Base-by-base conservation (phyloP, 2,888 invertebrate species). In the Mythimna vitellina region DNA sequence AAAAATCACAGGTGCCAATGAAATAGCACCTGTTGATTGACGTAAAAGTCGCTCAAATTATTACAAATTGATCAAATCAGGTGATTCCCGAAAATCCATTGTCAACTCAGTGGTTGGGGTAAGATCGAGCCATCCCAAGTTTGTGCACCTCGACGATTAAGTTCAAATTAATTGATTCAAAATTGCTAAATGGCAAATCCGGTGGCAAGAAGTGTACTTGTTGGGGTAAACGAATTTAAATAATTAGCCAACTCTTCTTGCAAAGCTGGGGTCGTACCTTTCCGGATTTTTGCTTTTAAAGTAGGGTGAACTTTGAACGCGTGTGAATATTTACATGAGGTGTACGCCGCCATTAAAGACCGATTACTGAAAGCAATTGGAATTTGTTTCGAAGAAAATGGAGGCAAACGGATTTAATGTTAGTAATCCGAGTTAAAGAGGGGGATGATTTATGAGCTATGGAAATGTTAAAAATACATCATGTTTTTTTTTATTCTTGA, bases 141-240 rank as follows among this genome's bases (percentile, higher is more conserved):
- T 69, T 42, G 42, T 54, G 20, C 29, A 77, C 66, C 69, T 81
- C 64, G 69, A n/a, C 53, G 29, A 58, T 81, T 70, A 64, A 53
- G 46, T 72, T 69, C 38, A 77, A 76, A 81, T 76, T 77, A 80
- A 80, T 80, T 73, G 69, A 49, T 54, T 66, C 65, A 60, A 69
- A 81, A 81, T 75, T 69, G 63, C 7, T 57, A 60, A 81, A 72
- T 72, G 54, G 29, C 58, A 76, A 69, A 76, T 76, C 57, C 58
- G 81, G 32, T 68, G 20, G 51, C 35, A 64, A 38, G 62, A 77
- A 77, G 63, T 71, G 65, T 80, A 61, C 74, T 69, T 25, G 22
- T 49, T 66, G 20, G 8, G 51, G 73, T 77, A 64, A 77, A 77
- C 49, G 53, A 66, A 70, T 73, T 73, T 58, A 64, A 77, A 58